A percentile compares a stretch with the other conserved stretches of the same genome.
phyloP scores from a whole-genome alignment of 2,797 vertebrate genomes.

The Spinus olivaceus region DNA sequence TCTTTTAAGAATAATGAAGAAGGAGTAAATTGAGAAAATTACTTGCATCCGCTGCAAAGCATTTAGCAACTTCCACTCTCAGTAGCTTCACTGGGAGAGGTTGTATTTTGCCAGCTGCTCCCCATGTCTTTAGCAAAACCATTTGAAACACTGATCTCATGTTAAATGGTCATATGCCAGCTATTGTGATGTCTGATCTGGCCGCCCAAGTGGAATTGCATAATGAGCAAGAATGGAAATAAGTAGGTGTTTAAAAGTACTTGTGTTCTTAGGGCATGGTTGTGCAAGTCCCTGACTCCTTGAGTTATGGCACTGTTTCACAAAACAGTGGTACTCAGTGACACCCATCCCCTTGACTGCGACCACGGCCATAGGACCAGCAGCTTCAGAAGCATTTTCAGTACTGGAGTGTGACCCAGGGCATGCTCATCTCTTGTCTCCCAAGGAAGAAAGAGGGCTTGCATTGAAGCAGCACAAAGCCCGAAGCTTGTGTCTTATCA shows the following conservation, averaged over 20 bases:
- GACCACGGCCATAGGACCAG: fast-evolving
- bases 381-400: neutral
- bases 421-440: neutral
- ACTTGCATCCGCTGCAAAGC: neutral
- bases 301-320: neutral
- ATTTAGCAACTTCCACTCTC: neutral
- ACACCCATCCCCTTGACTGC: neutral
- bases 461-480: neutral
- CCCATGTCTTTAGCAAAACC: neutral
- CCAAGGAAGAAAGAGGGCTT: neutral
- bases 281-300: neutral
- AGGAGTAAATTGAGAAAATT: neutral
- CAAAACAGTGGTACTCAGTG: neutral
- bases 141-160: neutral
- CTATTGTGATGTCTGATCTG: neutral
- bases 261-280: neutral
- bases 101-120: neutral
- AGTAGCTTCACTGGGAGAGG: neutral
- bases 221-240: neutral
- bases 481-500: neutral
- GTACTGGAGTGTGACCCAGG: neutral
- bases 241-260: neutral
- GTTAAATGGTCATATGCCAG: neutral
- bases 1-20: neutral
- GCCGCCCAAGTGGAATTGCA: neutral